These are phyloP conservation scores for Crocodylus rhombifer DNA, from an alignment of 2,797 vertebrate genomes.

Conservation along the genomic window DNA sequence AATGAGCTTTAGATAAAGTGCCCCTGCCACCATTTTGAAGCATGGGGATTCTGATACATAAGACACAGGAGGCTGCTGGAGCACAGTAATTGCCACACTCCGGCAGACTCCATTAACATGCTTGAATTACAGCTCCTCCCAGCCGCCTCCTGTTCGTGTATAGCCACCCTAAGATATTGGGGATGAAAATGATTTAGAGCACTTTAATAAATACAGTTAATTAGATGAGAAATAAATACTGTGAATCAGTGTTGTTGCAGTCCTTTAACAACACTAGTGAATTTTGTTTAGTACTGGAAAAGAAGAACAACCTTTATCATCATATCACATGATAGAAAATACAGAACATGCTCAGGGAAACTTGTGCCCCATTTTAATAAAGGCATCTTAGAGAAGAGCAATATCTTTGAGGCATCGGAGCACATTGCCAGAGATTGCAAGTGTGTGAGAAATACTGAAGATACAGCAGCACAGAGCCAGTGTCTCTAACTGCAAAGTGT, in stretches of 20 bases:
- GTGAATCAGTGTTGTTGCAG: not conserved
- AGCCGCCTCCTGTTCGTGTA: too few species aligned
- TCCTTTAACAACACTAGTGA: not conserved
- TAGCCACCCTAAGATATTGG: not conserved
- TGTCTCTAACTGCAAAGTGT: conserved; percentile 7
- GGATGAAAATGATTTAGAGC: not conserved
- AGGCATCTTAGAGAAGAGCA: conserved; percentile 32
- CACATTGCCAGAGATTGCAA: not conserved
- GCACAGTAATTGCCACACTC: too few species aligned
- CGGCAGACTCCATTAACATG: too few species aligned
- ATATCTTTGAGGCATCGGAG: conserved; percentile 24
- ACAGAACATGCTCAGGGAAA: not conserved
- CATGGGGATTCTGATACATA: too few species aligned
- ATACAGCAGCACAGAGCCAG: not conserved
- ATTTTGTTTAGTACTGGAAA: not conserved
- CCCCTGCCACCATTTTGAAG: too few species aligned
- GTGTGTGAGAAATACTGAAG: not conserved
- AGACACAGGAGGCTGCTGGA: too few species aligned
- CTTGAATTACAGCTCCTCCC: too few species aligned
- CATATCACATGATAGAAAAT: not conserved
- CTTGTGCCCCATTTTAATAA: not conserved
- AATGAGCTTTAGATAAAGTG: too few species aligned
- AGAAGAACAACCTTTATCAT: not conserved
- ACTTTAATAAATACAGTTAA: not conserved
- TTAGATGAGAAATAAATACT: not conserved